Evolutionary conservation across 2,797 vertebrate genomes (phyloP), one percentile per base, ranked within the genome.

Genomic region (Melanotaenia maccullochi): DNA sequence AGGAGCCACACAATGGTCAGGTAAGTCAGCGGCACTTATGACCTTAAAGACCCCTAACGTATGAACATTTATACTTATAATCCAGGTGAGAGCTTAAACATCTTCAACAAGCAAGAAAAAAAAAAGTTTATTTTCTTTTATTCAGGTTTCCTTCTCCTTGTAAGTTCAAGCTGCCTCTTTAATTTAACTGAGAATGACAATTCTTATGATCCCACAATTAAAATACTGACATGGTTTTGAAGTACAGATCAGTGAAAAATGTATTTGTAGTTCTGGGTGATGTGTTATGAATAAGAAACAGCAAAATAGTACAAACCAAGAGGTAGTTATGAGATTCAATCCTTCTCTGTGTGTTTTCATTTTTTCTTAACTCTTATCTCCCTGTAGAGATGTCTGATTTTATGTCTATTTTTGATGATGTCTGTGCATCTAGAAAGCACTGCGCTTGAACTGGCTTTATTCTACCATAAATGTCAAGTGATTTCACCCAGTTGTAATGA

Each of bases 381-480:
- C 1, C 44, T n/a, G 44, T 2, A 49, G 44, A 49, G 20, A 13
- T 61, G 44, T 18, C 18, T 18, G 24, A 28, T 56, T 12, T 14
- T 14, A 3, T 16, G 36, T 51, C 1, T 13, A 20, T 24, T 40
- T 40, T 38, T 32, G 3, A 9, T 24, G 12, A 18, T 75, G 69
- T 57, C 36, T 75, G 63, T 25, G 55, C 14, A n/a, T 52, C 49
- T 24, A 9, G 30, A 5, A 2, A 35, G 35, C 16, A 0, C 8
- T 40, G 18, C 40, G 56, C 30, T 52, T 66, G 40, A 35, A 63
- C 55, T 38, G 35, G 11, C 51, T n/a, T 28, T 25, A 47, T 12
- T 32, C 30, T 28, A 60, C 49, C 64, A 69, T 14, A 67, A 75
- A 70, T 68, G 65, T 68, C 54, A 84, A 73, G 52, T 42, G 47